Evolutionary conservation across 2,888 invertebrate genomes (phyloP), one percentile per base, ranked within the genome.

Genomic region (Xylophagus ater): DNA sequence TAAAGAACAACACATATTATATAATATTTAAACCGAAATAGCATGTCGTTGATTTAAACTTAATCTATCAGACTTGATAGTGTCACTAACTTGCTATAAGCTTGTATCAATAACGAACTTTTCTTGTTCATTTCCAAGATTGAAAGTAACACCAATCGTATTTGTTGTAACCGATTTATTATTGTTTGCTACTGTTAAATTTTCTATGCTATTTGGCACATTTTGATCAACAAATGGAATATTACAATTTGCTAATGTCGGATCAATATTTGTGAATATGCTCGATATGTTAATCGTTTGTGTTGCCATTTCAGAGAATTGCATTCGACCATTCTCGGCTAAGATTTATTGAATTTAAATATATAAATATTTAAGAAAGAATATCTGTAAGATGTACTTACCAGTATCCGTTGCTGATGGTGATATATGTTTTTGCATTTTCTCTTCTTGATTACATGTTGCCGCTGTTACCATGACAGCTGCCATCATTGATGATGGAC

Each of bases 401-500:
- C 62, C 62, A 46, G 60, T 55, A 60, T 62, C 62, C 43, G 59
- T 56, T 37, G 55, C 59, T 17, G 69, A 60, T 26, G 72, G 69
- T 26, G 71, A 68, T 45, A 74, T 71, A 57, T 76, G 74, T 53
- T 73, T 74, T 49, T 73, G 72, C 25, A 77, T 68, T 52, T 75
- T 73, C 57, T 76, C 75, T 52, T 77, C 76, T 49, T 76, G 76
- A 45, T 77, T 75, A 52, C 76, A 78, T 3, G 78, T 77, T 15
- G 73, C 76, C 2, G 77, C 76, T 15, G 77, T 77, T 12, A 78
- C 70, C 46, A 77, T 74, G 4, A 77, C 72, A 5, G 78, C 74
- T 2, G 78, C 75, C 73, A 78, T 77, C 74, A 78, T 75, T 42
- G 73, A 76, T 3, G 76, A 73, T 17, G 72, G 72, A 3, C 73